Base-by-base conservation (phyloP, 2,888 invertebrate genomes). In the Phania funesta region DNA sequence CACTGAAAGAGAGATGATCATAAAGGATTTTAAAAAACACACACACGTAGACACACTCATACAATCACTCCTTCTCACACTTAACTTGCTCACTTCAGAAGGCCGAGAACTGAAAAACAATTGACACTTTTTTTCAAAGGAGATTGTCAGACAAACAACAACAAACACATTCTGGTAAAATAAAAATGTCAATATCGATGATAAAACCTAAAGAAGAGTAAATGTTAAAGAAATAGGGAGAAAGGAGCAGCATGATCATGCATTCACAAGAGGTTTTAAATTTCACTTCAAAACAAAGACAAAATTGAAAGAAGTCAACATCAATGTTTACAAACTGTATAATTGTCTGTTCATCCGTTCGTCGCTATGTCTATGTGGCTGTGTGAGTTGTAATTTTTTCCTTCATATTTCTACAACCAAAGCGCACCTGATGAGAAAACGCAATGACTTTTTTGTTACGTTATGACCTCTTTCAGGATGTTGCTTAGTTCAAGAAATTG, bases 371-470 rank as follows among this genome's bases (percentile, higher is more conserved):
- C 50, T 20, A 62, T 58, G 35, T 35, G 52, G 70, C 38, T 29
- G 41, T 29, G n/a, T 52, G 24, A 35, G n/a, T 38, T 35, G 44
- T 26, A 38, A 16, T 32, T 52, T 11, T 18, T 38, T 46, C 6
- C 9, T 13, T 24, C 35, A 35, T 46, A 35, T 32, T 52, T 52
- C 54, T 29, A 22, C 9, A 80, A 75, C 79, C 75, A 76, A 62
- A 70, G 70, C 85, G 88, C 88, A 89, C 89, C 89, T 89, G 90
- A 89, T 89, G 88, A 86, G 89, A 89, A 89, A 88, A 86, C 88
- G 87, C 86, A 88, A 88, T 89, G 86, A 88, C 86, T 41, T 70
- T 65, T 22, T 48, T 56, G 22, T 32, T 18, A 11, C 35, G 46
- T 38, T 41, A 86, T 89, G 88, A 89, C 87, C 90, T 89, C 87